Percentiles rank a stretch among this genome's conserved stretches.
phyloP scores from a whole-genome alignment of 2,113 vertebrate genomes.

The Saguinus midas region DNA sequence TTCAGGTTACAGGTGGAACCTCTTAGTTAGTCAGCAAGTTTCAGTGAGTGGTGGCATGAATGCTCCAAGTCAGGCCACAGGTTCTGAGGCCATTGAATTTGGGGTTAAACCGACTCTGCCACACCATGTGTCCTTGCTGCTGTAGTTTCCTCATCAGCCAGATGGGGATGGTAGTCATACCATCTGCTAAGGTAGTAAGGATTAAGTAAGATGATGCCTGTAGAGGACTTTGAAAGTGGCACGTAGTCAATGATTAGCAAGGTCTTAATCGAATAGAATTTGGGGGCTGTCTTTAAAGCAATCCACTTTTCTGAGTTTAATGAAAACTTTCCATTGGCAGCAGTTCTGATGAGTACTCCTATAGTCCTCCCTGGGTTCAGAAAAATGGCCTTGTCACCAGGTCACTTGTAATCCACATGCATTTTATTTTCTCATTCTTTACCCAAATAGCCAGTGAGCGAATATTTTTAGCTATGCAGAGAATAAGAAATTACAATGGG shows the following conservation, averaged over 20 bases:
- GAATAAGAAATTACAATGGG: not conserved
- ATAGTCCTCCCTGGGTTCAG: no score
- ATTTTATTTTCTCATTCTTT: not conserved
- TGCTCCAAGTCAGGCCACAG: not conserved
- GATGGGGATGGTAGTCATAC: not conserved
- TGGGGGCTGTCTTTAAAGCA: not conserved
- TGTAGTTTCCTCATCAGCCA: not conserved
- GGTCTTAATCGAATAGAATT: not conserved
- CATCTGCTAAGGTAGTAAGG: not conserved
- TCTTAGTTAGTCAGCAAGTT: not conserved
- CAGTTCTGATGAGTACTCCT: not conserved
- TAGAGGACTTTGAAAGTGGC: not conserved
- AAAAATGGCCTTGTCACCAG: not conserved
- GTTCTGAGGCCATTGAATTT: not conserved
- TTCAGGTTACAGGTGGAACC: not conserved
- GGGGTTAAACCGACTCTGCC: not conserved
- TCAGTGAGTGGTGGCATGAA: not conserved
- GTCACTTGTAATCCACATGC: not conserved
- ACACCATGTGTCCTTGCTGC: not conserved
- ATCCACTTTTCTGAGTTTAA: not conserved
- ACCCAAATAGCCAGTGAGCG: not conserved
- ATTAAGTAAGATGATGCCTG: not conserved
- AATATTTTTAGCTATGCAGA: constrained; percentile 44
- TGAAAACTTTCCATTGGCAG: not conserved
- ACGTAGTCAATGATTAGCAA: not conserved